These are phyloP conservation scores for Macropis europaea DNA, from an alignment of 2,888 invertebrate species.

Conservation along the genomic window DNA sequence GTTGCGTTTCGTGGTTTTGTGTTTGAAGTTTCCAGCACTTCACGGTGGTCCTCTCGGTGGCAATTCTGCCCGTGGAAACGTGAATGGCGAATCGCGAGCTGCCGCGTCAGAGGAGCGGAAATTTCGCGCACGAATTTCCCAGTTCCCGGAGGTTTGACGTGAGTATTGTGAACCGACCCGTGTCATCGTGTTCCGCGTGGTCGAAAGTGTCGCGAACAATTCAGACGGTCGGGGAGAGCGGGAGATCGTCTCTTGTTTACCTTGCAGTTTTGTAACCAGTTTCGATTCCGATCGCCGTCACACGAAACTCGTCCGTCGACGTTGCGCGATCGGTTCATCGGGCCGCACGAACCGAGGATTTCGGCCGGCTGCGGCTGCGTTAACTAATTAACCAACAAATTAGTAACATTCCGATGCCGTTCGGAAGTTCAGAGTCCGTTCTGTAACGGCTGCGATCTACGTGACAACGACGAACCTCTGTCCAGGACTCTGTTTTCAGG, in stretches of 20 bases:
- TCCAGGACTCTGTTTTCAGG: not conserved
- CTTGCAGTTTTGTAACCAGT: conserved; percentile 17
- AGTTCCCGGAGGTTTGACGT: conserved; percentile 1
- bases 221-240: not conserved
- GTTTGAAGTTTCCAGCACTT: no score
- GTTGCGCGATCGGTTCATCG: conserved; percentile 33
- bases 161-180: not conserved
- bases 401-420: conserved; percentile 58
- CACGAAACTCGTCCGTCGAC: conserved; percentile 12
- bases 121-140: not conserved
- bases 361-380: conserved; percentile 40
- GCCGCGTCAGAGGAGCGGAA: not conserved
- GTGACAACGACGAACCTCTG: not conserved
- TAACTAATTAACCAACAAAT: conserved; percentile 65
- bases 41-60: no score
- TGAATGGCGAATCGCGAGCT: not conserved
- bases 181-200: not conserved
- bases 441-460: conserved; percentile 1
- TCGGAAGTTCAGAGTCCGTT: conserved; percentile 16
- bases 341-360: conserved; percentile 27
- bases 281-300: conserved; percentile 20
- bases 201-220: conserved; percentile 21
- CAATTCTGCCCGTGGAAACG: not conserved
- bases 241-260: conserved; percentile 34
- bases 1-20: no score